A percentile compares a stretch with the other conserved stretches of the same genome.
Conservation (phyloP, 2,113 vertebrate genomes). For the Hemiscyllium ocellatum region DNA sequence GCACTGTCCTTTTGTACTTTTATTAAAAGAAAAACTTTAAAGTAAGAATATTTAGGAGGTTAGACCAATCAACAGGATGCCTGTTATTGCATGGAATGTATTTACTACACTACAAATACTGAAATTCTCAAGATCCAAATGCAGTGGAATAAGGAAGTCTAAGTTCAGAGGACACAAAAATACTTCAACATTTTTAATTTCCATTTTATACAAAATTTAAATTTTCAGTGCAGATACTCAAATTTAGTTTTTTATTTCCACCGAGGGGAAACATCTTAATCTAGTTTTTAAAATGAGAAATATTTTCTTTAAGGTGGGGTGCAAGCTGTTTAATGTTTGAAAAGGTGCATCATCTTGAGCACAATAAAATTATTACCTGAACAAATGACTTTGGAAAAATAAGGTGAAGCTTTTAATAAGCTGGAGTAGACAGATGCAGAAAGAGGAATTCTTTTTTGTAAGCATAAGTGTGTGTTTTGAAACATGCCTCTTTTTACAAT, state of each 20-base stretch:
- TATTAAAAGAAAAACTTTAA: background rate
- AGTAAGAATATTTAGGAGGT: background rate
- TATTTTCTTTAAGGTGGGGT: background rate
- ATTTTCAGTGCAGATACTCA: too few species aligned
- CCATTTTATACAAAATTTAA: background rate
- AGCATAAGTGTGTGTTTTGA: background rate
- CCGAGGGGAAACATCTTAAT: background rate
- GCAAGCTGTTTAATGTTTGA: background rate
- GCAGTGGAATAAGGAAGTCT: background rate
- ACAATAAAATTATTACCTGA: background rate
- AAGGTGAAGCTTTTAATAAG: background rate
- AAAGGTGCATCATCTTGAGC: background rate
- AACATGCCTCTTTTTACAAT: background rate
- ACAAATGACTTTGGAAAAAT: background rate
- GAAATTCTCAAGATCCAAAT: background rate
- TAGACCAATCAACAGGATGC: background rate
- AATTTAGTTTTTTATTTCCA: background rate
- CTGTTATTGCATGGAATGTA: background rate
- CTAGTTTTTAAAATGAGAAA: background rate
- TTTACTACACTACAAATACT: background rate
- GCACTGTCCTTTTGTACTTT: background rate
- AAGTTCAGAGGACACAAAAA: background rate
- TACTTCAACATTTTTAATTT: background rate
- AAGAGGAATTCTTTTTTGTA: background rate
- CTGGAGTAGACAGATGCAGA: background rate